Percentiles rank a stretch among this genome's conserved stretches.
phyloP scores from a whole-genome alignment of 2,888 invertebrate species.

The Cheilosia variabilis region DNA sequence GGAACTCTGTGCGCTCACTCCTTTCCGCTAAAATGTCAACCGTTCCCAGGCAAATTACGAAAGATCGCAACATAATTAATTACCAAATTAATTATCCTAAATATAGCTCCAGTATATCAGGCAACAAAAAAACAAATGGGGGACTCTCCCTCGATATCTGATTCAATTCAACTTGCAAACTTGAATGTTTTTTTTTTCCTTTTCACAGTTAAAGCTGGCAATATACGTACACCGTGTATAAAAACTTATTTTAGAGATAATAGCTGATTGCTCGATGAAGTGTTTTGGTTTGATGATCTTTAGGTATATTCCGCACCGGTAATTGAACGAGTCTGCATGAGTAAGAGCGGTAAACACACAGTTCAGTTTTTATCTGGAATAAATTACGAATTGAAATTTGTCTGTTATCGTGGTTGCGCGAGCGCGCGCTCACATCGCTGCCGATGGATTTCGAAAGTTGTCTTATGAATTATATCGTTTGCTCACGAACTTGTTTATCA shows the following conservation, averaged over 20 bases:
- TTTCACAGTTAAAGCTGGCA: too few relatives aligned
- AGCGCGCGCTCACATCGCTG: background rate
- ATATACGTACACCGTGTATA: too few relatives aligned
- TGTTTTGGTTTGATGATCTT: constrained; percentile 41
- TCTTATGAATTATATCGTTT: constrained; percentile 33
- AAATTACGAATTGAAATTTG: constrained; percentile 35
- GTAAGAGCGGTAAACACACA: constrained; percentile 39
- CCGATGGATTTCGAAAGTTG: constrained; percentile 54
- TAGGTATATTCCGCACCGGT: constrained; percentile 5
- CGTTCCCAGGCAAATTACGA: constrained; percentile 25
- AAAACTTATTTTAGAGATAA: background rate
- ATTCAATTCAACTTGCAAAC: too few relatives aligned
- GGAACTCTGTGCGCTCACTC: background rate
- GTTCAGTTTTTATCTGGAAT: constrained; percentile 28
- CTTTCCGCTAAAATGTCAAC: constrained; percentile 14
- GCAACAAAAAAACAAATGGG: too few relatives aligned
- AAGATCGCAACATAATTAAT: constrained; percentile 42
- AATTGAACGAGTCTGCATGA: constrained; percentile 43
- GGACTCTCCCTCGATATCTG: too few relatives aligned
- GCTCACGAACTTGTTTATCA: constrained; percentile 42
- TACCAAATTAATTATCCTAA: constrained; percentile 49
- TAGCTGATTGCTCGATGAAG: constrained; percentile 44
- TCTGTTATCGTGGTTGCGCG: constrained; percentile 23
- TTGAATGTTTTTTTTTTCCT: background rate
- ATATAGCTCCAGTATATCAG: constrained; percentile 12